Base-by-base conservation (phyloP, 2,113 vertebrate species). In the Hippolais icterina region DNA sequence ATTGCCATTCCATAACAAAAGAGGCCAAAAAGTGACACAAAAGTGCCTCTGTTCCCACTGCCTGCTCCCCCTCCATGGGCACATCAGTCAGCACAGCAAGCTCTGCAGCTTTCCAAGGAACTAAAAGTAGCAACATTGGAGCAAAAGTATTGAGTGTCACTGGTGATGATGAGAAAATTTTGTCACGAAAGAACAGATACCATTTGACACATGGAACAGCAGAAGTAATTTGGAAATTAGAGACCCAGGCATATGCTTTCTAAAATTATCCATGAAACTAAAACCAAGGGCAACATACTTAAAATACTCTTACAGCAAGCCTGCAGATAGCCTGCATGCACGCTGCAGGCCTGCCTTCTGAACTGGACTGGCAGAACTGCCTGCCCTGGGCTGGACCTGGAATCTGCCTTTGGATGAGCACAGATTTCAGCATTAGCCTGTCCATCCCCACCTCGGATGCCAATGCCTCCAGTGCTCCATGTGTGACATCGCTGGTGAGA, bases 241-340 rank as follows among this genome's bases (percentile, higher is more conserved):
- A 96, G 93, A 96, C 81, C 56, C 54, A 84, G 82, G 93, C 97
- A 96, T 77, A 96, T 65, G 96, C 91, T 96, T 95, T 89, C 97
- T 97, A 98, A 97, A 97, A 96, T 97, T 97, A 97, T 92, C 97
- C 71, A 33, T 80, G 91, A 95, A 97, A 97, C 56, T 95, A 93
- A 96, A 93, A 87, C 96, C 91, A 87, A 96, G 80, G 91, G 88
- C 94, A 95, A 89, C 92, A 94, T 97, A 89, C 27, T 96, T 95
- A 54, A 94, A 94, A 97, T 97, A 90, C 78, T 70, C 78, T 49
- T 77, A 27, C 13, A 63, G 79, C 11, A 20, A 88, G 89, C 54
- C 52, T 61, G 78, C 94, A 97, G 90, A 68, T 78, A 66, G 79
- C 65, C 72, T 83, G 88, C 57, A 33, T 12, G 61, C 31, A 33